Base-by-base conservation (phyloP, 2,797 vertebrate species). In the Syngnathus acus region DNA sequence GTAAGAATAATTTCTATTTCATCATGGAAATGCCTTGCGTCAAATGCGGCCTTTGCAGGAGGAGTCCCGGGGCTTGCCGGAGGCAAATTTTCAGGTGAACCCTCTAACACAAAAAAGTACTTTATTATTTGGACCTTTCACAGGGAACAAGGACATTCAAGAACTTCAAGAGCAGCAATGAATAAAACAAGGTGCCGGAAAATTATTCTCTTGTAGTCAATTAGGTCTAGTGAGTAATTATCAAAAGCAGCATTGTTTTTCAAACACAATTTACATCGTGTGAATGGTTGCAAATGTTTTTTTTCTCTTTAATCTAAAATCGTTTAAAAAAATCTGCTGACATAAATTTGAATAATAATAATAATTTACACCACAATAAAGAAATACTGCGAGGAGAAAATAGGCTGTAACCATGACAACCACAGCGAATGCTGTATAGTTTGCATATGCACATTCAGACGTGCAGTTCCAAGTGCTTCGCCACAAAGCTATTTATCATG, bases 1-100 rank as follows among this genome's bases (percentile, higher is more conserved):
- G 63, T 17, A 32, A 59, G 64, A 65, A 37, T 59, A 58, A 38
- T 72, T 69, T 68, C 69, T 63, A 66, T 42, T 59, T 42, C 37
- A 74, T 75, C 57, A 66, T 45, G 26, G 61, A 66, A 57, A 70
- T 10, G 39, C 19, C 53, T 65, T 42, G 58, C 16, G 3, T 57
- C 26, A 2, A 32, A 23, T 54, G 54, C 13, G 54, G 54, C 59
- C 59, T 65, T 50, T 65, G 53, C 58, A 54, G 32, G 43, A 67
- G 55, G 13, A 55, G 68, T 68, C 66, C 75, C 54, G 71, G 47
- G 70, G 70, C 59, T 51, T 62, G 72, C 68, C 65, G 38, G 65
- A 71, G 72, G 74, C 66, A 48, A 68, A 71, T 71, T 59, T 69
- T 73, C 71, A 78, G 62, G 78, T 76, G 71, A 70, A 78, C 72